A percentile compares a stretch with the other conserved stretches of the same genome.
Evolutionary conservation across 1,140 invertebrate species (phyloP).

Genomic region (Drosophila sucinea): DNA sequence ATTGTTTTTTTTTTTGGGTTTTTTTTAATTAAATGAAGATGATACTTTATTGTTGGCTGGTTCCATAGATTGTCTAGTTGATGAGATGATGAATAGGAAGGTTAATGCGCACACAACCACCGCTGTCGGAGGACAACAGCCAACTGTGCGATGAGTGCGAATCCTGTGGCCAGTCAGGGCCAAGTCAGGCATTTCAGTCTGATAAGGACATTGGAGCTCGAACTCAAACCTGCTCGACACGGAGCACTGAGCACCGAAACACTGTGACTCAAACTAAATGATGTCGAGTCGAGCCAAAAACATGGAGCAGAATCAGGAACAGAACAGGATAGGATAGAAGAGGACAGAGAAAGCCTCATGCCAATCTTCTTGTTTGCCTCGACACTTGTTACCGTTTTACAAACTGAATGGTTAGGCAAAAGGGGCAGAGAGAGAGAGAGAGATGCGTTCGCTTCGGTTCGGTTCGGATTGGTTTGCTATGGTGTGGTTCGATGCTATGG

Average conservation of each 20-base stretch:
- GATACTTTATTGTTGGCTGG: slow-evolving; percentile 24
- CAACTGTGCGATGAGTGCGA: slow-evolving; percentile 66
- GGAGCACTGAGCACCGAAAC: not conserved
- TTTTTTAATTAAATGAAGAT: too few species aligned
- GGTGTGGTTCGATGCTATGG: not conserved
- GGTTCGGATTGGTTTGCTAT: not conserved
- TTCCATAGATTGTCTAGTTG: slow-evolving; percentile 23
- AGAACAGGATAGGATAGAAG: not conserved
- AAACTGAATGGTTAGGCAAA: not conserved
- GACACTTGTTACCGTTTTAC: slow-evolving; percentile 72
- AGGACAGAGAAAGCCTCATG: not conserved
- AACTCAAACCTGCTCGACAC: slow-evolving; percentile 56
- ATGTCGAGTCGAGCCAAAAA: not conserved
- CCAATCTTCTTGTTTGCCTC: slow-evolving; percentile 58
- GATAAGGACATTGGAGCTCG: slow-evolving; percentile 23
- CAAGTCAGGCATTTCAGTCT: slow-evolving; percentile 27
- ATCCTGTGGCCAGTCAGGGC: slow-evolving; percentile 25
- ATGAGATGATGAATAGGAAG: slow-evolving; percentile 25
- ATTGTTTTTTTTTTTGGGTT: not conserved
- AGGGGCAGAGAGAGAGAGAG: not conserved
- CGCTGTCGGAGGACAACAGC: slow-evolving; percentile 76
- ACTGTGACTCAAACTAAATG: slow-evolving; percentile 22
- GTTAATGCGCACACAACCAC: slow-evolving; percentile 73
- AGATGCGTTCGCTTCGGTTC: not conserved
- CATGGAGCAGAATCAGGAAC: not conserved